Conservation (phyloP, 2,113 vertebrate genomes). For the Zootoca vivipara region DNA sequence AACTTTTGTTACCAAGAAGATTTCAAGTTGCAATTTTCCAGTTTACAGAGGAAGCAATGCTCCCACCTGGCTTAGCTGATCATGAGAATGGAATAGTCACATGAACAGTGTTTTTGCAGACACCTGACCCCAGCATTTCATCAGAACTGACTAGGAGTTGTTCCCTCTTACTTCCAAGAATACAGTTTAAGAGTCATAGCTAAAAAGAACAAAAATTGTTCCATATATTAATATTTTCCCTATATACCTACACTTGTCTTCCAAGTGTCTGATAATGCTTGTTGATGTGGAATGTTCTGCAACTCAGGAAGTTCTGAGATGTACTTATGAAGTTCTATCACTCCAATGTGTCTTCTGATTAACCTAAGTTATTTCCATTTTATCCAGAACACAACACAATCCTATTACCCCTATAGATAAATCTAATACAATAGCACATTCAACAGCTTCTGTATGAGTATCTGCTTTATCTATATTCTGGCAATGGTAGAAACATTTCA, state of each 20-base stretch:
- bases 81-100: background rate
- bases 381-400: background rate
- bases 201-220: background rate
- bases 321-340: background rate
- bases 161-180: background rate
- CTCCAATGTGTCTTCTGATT: background rate
- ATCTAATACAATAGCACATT: background rate
- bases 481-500: background rate
- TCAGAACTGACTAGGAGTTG: background rate
- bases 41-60: background rate
- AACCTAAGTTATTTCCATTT: background rate
- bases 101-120: background rate
- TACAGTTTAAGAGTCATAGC: background rate
- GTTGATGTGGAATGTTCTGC: background rate
- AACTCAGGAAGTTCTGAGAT: background rate
- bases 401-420: background rate
- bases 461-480: background rate
- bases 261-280: background rate
- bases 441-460: background rate
- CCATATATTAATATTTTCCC: background rate
- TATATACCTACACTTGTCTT: background rate
- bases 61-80: background rate
- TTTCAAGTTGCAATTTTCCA: background rate
- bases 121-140: background rate
- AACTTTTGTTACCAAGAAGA: background rate